Evolutionary conservation across 2,888 invertebrate species (phyloP).

Genomic region (Megamerina dolium): DNA sequence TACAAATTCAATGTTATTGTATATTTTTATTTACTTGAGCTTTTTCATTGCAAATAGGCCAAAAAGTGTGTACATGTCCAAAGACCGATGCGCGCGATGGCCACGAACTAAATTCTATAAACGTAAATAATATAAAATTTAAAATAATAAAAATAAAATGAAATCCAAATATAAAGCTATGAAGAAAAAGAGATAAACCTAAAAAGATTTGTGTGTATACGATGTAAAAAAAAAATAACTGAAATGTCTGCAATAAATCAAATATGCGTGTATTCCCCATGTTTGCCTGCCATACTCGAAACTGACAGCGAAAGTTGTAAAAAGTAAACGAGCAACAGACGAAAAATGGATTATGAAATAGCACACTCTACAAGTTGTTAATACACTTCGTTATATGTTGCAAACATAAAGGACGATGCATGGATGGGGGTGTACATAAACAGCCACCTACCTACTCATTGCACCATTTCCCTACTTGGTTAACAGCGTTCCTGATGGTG

Average conservation of each 20-base stretch:
- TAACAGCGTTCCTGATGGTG: slow-evolving; percentile 27
- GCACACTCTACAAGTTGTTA: too few relatives aligned
- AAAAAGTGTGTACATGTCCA: slow-evolving; percentile 52
- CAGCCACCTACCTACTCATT: too few relatives aligned
- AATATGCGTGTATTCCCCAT: too few relatives aligned
- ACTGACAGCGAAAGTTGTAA: not conserved
- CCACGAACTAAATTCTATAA: slow-evolving; percentile 45
- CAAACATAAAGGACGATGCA: too few relatives aligned
- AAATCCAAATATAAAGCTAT: slow-evolving; percentile 13
- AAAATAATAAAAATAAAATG: slow-evolving; percentile 26
- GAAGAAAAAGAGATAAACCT: slow-evolving; percentile 7
- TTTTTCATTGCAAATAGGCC: slow-evolving; percentile 51
- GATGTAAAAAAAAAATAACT: not conserved
- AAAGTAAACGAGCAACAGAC: not conserved
- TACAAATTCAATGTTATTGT: slow-evolving; percentile 25
- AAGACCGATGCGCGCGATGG: slow-evolving; percentile 52
- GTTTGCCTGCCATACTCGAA: too few relatives aligned
- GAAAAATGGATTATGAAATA: too few relatives aligned
- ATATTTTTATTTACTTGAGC: slow-evolving; percentile 48
- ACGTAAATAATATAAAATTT: slow-evolving; percentile 32
- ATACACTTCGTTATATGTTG: too few relatives aligned
- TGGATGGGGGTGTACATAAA: too few relatives aligned
- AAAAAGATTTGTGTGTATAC: slow-evolving; percentile 2
- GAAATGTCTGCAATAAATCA: slow-evolving; percentile 6
- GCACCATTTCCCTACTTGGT: slow-evolving; percentile 10